Conservation (phyloP, 1,140 invertebrate species). For the Drosophila yakuba region DNA sequence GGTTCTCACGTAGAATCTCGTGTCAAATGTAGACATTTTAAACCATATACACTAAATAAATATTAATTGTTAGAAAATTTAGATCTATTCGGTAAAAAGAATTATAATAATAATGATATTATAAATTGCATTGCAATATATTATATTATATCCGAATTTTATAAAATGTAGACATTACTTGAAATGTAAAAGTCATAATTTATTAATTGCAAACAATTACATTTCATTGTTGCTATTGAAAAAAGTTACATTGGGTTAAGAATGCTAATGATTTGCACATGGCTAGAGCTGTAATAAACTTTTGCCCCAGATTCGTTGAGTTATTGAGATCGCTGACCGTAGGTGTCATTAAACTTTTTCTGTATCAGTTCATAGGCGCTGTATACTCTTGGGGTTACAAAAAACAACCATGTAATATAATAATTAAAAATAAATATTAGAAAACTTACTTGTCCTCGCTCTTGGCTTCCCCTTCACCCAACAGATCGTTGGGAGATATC, state of each 20-base stretch:
- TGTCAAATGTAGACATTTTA: neutral
- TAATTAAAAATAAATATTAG: neutral
- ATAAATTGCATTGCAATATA: too few relatives aligned
- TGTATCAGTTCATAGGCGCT: slow-evolving; percentile 89
- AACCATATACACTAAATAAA: neutral
- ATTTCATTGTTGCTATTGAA: neutral
- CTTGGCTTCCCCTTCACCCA: slow-evolving; percentile 61
- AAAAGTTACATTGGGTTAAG: neutral
- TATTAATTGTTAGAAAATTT: neutral
- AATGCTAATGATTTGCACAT: neutral
- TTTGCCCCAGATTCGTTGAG: slow-evolving; percentile 9
- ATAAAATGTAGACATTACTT: too few relatives aligned
- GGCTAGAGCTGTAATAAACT: neutral
- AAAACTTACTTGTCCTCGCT: slow-evolving; percentile 71
- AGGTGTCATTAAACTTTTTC: slow-evolving; percentile 89
- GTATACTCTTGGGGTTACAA: slow-evolving; percentile 84
- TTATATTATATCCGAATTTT: too few relatives aligned
- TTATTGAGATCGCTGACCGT: slow-evolving; percentile 80
- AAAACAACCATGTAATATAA: neutral
- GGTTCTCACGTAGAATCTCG: neutral
- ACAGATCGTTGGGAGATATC: slow-evolving; percentile 85
- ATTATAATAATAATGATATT: too few relatives aligned
- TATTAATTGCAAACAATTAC: neutral
- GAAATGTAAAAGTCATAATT: neutral
- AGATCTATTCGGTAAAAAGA: too few relatives aligned